A percentile compares a stretch with the other conserved stretches of the same genome.
These are phyloP conservation scores for Contarinia nasturtii DNA, from an alignment of 1,140 invertebrate genomes.

Conservation along the genomic window DNA sequence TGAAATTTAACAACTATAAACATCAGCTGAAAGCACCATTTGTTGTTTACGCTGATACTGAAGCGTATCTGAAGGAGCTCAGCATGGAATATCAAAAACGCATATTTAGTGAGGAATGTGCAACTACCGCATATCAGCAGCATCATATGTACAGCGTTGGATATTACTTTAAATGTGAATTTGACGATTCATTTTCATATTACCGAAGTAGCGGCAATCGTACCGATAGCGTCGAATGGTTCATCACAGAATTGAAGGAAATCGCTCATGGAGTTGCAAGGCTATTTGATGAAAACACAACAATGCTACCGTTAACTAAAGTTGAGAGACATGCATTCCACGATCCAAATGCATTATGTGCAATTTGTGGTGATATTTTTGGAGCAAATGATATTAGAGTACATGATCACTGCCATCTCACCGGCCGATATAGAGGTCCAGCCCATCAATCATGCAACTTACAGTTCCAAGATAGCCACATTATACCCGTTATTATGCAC, in stretches of 20 bases:
- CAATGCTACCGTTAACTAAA: neutral
- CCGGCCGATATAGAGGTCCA: slow-evolving; percentile 13
- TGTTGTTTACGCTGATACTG: slow-evolving; percentile 19
- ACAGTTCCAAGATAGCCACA: slow-evolving; percentile 12
- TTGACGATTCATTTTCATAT: no score
- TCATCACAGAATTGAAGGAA: no score
- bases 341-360: slow-evolving; percentile 7
- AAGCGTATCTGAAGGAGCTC: slow-evolving; percentile 10
- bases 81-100: no score
- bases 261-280: neutral
- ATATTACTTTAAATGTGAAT: no score
- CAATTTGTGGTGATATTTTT: slow-evolving; percentile 14
- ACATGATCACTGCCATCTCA: slow-evolving; percentile 18
- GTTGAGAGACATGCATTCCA: neutral
- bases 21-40: slow-evolving; percentile 13
- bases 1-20: slow-evolving; percentile 10
- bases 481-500: slow-evolving; percentile 21
- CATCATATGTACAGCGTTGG: no score
- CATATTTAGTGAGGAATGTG: no score
- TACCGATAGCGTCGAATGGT: no score
- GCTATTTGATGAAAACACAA: neutral
- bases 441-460: slow-evolving; percentile 21
- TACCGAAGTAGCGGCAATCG: no score
- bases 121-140: no score
- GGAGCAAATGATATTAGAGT: slow-evolving; percentile 7